Evolutionary conservation across 2,797 vertebrate genomes (phyloP).

Genomic region (Amazona ochrocephala): DNA sequence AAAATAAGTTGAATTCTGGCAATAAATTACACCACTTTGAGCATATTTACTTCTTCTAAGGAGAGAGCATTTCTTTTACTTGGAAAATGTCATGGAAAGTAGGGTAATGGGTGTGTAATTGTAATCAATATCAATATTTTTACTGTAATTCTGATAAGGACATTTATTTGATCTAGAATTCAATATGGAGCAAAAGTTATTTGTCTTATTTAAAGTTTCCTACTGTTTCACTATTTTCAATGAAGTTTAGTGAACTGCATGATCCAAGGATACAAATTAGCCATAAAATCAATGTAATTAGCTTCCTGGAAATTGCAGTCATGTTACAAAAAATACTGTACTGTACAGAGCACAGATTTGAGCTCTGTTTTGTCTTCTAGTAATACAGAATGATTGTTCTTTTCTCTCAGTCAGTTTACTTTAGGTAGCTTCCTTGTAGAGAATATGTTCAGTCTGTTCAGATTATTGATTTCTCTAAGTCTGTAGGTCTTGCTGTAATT

Average conservation of each 20-base stretch:
- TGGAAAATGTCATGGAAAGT: neutral
- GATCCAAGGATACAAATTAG: neutral
- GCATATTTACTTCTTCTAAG: neutral
- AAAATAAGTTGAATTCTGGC: neutral
- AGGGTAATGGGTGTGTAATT: slow-evolving; percentile 2
- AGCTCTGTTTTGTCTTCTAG: neutral
- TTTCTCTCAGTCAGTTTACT: neutral
- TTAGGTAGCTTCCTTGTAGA: neutral
- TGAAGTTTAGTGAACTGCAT: neutral
- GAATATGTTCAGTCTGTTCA: neutral
- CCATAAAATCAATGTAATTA: slow-evolving; percentile 29
- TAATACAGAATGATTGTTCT: neutral
- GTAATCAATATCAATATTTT: neutral
- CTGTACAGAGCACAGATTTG: neutral
- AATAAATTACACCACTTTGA: neutral
- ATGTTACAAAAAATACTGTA: neutral
- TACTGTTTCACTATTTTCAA: neutral
- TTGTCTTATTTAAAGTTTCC: slow-evolving; percentile 10
- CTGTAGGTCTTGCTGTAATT: neutral
- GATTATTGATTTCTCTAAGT: neutral
- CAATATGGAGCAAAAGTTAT: slow-evolving; percentile 5
- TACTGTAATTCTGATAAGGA: slow-evolving; percentile 1
- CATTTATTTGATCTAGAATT: slow-evolving; percentile 11
- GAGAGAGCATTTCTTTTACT: neutral
- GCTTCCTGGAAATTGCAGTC: neutral